phyloP scores from a whole-genome alignment of 2,888 invertebrate genomes.

The Mechanitis messenoides region DNA sequence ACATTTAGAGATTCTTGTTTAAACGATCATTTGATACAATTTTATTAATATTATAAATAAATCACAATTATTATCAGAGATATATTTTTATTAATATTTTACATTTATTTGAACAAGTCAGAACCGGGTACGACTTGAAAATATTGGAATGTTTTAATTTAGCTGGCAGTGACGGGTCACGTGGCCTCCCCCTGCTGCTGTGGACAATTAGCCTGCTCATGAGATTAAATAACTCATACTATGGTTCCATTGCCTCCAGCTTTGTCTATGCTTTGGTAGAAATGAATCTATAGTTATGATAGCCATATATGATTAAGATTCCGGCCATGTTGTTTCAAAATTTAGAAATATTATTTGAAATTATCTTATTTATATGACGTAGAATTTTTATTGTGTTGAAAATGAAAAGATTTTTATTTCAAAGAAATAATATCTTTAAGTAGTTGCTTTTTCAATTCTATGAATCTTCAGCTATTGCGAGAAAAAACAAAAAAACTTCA shows the following conservation, averaged over 20 bases:
- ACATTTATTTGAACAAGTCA: constrained; percentile 23
- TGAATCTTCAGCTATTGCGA: no score
- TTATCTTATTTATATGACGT: no score
- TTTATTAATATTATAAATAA: no score
- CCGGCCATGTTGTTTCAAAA: background rate
- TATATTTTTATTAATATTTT: background rate
- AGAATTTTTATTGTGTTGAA: no score
- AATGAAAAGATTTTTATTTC: no score
- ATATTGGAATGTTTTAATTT: constrained; percentile 77
- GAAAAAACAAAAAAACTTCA: no score
- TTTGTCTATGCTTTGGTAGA: constrained; percentile 36
- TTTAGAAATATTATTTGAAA: background rate
- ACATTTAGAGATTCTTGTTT: no score
- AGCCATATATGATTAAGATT: constrained; percentile 24
- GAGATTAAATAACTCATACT: constrained; percentile 62
- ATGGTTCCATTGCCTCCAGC: constrained; percentile 36
- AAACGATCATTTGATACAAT: no score
- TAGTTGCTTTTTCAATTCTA: no score
- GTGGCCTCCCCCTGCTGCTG: constrained; percentile 64
- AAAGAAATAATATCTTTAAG: no score
- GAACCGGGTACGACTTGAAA: constrained; percentile 37
- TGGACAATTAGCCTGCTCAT: constrained; percentile 73
- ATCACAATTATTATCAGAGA: background rate
- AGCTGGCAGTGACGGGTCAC: constrained; percentile 76
- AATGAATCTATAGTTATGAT: constrained; percentile 45